Evolutionary conservation across 2,113 vertebrate genomes (phyloP), one percentile per base, ranked within the genome.

Genomic region (Indicator indicator): DNA sequence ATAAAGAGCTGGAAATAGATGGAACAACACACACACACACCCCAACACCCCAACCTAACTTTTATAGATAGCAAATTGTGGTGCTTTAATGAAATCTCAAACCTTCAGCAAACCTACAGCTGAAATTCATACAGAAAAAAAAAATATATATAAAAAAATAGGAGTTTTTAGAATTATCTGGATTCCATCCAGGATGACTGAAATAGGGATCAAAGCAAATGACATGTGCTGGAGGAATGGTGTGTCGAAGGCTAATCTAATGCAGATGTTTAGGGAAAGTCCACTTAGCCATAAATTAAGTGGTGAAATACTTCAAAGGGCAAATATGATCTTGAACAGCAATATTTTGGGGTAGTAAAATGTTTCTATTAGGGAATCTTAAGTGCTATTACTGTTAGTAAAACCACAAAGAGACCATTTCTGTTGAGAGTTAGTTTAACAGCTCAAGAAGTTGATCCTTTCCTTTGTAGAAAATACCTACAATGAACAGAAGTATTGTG

Each of bases 141-240:
- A 46, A 23, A 52, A 52, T 44, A 44, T 44, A 6, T 23, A 21
- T 9, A 50, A 24, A 50, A 50, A 23, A 50, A 50, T 6, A 95
- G 73, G 70, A 93, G 76, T 95, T 95, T 86, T 95, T 80, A 92
- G 78, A 95, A 95, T 96, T 95, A 92, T 96, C 95, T 94, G 94
- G 91, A 91, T 94, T 96, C 83, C 70, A 94, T 95, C 75, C 86
- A 97, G 91, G 88, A 95, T 0, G 1, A 87, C 86, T 94, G 92
- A 97, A 97, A 86, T 42, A 88, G 67, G 92, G 95, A 97, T 97
- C 94, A 97, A 97, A 97, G 96, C 91, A 96, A 96, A 91, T 95
- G 86, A 89, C 94, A 96, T 96, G 46, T 97, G 96, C 82, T 88
- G 81, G 64, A 83, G 88, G 86, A 89, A 96, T 97, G 95, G 88